Evolutionary conservation across 2,888 invertebrate species (phyloP).

Genomic region (Euclidia mi): DNA sequence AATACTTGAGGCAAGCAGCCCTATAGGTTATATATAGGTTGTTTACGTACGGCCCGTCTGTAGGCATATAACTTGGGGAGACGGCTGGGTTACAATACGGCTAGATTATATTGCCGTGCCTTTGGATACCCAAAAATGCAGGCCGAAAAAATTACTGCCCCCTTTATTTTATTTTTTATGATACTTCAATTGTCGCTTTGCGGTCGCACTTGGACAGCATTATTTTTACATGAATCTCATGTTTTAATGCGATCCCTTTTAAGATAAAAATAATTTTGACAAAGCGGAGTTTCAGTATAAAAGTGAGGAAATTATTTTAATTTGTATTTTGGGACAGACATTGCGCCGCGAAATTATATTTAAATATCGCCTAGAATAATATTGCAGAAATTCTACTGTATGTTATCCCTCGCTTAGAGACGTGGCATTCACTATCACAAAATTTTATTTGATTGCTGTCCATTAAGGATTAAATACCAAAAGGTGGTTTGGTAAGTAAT

Average conservation of each 20-base stretch:
- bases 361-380: neutral
- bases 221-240: constrained; percentile 15
- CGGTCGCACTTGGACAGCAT: constrained; percentile 2
- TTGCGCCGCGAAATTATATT: neutral
- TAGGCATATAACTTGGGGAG: too few species aligned
- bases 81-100: too few species aligned
- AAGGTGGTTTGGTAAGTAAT: too few species aligned
- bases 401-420: too few species aligned
- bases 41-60: too few species aligned
- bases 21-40: too few species aligned
- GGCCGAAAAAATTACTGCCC: constrained; percentile 13
- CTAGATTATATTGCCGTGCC: too few species aligned
- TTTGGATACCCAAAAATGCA: constrained; percentile 22
- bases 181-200: constrained; percentile 31
- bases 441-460: too few species aligned
- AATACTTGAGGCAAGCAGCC: too few species aligned
- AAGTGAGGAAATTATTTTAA: neutral
- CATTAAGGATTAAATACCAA: too few species aligned
- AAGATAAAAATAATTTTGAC: neutral
- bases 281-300: neutral
- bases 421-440: too few species aligned
- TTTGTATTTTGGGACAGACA: neutral
- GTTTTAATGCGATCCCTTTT: constrained; percentile 5
- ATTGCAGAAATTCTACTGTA: too few species aligned
- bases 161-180: neutral